These are phyloP conservation scores for Trachelipus rathkii DNA, from an alignment of 1,140 invertebrate genomes.

Conservation along the genomic window DNA sequence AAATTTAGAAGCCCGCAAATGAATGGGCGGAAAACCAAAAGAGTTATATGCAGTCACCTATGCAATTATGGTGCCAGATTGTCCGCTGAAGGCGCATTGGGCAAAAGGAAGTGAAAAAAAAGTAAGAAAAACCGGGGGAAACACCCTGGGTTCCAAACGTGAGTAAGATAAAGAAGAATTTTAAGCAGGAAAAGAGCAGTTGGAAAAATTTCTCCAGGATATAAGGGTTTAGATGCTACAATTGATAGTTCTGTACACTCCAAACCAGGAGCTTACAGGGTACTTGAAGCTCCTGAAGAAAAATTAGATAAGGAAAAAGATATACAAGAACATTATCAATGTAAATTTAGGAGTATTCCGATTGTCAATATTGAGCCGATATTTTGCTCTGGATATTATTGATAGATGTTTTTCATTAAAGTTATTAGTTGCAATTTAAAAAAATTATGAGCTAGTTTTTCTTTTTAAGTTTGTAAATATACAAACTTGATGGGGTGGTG, in stretches of 20 bases:
- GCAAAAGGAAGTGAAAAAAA: no score
- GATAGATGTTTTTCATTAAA: no score
- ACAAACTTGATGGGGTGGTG: no score
- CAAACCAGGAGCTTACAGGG: conserved; percentile 41
- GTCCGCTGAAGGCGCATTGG: no score
- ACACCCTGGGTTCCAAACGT: no score
- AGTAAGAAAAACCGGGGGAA: no score
- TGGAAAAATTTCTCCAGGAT: conserved; percentile 33
- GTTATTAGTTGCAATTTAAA: no score
- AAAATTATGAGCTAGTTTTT: no score
- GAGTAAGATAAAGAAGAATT: conserved; percentile 35
- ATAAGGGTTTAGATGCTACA: conserved; percentile 45
- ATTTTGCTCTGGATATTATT: conserved; percentile 44
- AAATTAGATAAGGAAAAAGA: conserved; percentile 39
- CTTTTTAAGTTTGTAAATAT: no score
- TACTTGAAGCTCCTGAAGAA: conserved; percentile 46
- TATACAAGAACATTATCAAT: conserved; percentile 40
- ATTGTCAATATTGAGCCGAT: conserved; percentile 48
- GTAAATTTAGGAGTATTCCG: conserved; percentile 56
- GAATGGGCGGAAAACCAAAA: no score
- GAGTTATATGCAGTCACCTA: conserved; percentile 5
- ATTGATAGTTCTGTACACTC: conserved; percentile 34
- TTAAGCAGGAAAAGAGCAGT: no score
- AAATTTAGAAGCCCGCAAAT: no score
- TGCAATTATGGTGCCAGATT: conserved; percentile 19